phyloP scores from a whole-genome alignment of 2,113 vertebrate species.

The Callopanchax toddi region DNA sequence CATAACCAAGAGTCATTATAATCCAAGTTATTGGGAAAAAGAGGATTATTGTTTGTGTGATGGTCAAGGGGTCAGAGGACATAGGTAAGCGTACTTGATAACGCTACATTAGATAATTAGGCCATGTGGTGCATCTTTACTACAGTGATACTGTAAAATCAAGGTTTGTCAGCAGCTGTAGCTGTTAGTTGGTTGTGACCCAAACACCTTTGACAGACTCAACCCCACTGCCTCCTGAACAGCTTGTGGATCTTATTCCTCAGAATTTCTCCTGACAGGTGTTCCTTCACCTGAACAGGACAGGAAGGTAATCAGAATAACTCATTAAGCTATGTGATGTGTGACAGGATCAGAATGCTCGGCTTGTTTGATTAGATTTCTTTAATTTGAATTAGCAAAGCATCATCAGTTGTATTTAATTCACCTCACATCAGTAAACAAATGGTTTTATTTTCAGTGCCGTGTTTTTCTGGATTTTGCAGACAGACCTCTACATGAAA shows the following conservation, averaged over 20 bases:
- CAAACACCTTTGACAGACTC: background rate
- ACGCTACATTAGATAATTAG: too few species aligned
- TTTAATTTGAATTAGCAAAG: constrained; percentile 2
- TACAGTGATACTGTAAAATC: too few species aligned
- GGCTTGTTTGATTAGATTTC: background rate
- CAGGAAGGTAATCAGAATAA: background rate
- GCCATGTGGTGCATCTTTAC: too few species aligned
- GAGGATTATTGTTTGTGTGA: too few species aligned
- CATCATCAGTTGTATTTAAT: background rate
- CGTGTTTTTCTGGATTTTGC: too few species aligned
- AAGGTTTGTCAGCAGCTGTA: too few species aligned
- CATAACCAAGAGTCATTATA: too few species aligned
- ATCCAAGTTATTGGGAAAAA: too few species aligned
- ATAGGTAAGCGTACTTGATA: too few species aligned
- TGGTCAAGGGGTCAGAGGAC: too few species aligned
- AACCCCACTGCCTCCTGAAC: background rate
- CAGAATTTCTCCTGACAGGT: background rate
- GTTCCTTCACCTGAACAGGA: background rate
- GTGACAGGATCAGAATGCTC: background rate
- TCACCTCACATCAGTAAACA: background rate
- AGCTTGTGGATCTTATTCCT: background rate
- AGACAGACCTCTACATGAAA: too few species aligned
- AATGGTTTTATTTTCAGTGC: background rate
- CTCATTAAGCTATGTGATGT: background rate
- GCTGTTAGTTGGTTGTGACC: too few species aligned